These are phyloP conservation scores for Pollenia labialis DNA, from an alignment of 2,888 invertebrate genomes.

Conservation along the genomic window DNA sequence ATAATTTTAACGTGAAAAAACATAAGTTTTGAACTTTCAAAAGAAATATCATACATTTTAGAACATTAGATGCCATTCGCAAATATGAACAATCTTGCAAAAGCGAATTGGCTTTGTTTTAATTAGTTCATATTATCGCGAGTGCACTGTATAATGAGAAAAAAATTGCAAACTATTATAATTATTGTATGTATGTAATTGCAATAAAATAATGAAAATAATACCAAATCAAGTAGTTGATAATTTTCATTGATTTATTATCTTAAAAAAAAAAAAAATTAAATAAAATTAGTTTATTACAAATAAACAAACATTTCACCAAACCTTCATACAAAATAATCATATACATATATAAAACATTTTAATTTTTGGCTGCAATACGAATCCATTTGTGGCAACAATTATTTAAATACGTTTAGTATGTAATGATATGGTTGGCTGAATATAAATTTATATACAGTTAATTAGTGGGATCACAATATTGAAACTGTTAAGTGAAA, in stretches of 20 bases:
- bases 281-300: neutral
- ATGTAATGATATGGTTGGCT: slow-evolving; percentile 56
- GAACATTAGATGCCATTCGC: no score
- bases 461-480: slow-evolving; percentile 59
- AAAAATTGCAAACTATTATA: slow-evolving; percentile 25
- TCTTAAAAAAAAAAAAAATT: neutral
- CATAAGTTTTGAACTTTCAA: no score
- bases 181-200: slow-evolving; percentile 17
- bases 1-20: no score
- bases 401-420: slow-evolving; percentile 11
- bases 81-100: no score
- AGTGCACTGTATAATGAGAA: no score
- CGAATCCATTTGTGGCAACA: neutral
- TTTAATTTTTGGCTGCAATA: neutral
- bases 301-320: slow-evolving; percentile 29
- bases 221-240: slow-evolving; percentile 11
- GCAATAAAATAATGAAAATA: neutral
- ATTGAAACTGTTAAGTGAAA: slow-evolving; percentile 54
- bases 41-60: no score
- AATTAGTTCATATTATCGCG: no score
- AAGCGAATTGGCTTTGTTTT: no score
- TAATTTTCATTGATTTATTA: slow-evolving; percentile 21
- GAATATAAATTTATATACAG: slow-evolving; percentile 43
- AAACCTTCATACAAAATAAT: slow-evolving; percentile 5
- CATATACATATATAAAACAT: neutral